phyloP scores from a whole-genome alignment of 2,888 invertebrate genomes.

The Rosalia funebris region DNA sequence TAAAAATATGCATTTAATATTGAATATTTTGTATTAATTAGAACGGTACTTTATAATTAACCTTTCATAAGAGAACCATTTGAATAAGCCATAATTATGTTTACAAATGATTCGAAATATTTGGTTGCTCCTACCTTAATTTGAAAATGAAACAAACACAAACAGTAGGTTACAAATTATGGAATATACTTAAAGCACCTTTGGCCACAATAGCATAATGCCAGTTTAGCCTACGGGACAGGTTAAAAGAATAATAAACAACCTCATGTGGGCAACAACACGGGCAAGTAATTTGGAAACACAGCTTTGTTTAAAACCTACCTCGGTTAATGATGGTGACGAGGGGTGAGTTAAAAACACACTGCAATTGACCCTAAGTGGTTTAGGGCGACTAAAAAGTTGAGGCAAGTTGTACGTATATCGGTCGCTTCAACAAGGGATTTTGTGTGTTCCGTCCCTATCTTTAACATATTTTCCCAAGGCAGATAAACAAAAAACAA shows the following conservation, averaged over 20 bases:
- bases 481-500: conserved; percentile 43
- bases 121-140: too few relatives aligned
- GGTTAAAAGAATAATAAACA: conserved; percentile 20
- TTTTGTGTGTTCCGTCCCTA: neutral
- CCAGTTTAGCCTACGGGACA: neutral
- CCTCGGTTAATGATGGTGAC: conserved; percentile 42
- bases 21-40: too few relatives aligned
- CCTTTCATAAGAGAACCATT: too few relatives aligned
- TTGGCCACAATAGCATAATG: neutral
- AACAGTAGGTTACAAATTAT: too few relatives aligned
- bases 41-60: too few relatives aligned
- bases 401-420: conserved; percentile 38
- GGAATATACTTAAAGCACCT: too few relatives aligned
- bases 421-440: neutral
- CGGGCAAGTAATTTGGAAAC: conserved; percentile 5
- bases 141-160: too few relatives aligned
- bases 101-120: too few relatives aligned
- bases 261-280: neutral
- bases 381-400: conserved; percentile 47
- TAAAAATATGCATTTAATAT: too few relatives aligned
- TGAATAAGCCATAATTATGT: too few relatives aligned
- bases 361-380: conserved; percentile 50
- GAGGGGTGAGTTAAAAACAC: conserved; percentile 47
- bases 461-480: conserved; percentile 17
- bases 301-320: conserved; percentile 24